Base-by-base conservation (phyloP, 2,113 vertebrate species). In the Perca fluviatilis region DNA sequence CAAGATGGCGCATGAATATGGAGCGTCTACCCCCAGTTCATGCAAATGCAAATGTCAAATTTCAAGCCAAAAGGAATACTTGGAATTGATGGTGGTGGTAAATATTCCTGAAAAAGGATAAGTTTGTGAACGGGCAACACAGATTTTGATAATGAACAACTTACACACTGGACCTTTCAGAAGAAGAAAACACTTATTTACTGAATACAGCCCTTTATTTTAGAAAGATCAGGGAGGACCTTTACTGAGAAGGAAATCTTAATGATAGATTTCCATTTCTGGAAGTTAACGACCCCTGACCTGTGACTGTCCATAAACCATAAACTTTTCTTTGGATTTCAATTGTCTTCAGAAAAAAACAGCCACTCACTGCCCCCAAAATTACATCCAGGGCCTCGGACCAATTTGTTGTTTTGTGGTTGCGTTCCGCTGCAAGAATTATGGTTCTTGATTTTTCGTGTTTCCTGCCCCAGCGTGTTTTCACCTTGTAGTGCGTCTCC, bases 241-340 rank as follows among this genome's bases (percentile, higher is more conserved):
- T 43, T 46, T 30, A 21, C 13, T 40, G 61, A 27, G 49, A 68
- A 67, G 33, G 30, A 21, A 25, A 70, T 57, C 33, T 6, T 16
- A 54, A 83, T 57, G 66, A 73, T 9, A 61, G 30, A 54, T 83
- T 27, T 67, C 30, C n/a, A 25, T 70, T 65, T 67, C 46, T 66
- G 11, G 51, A 70, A 43, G 19, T 27, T 46, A 51, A 27, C 30
- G 36, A 58, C 3, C 27, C 15, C 0, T 72, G 68, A 79, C 16
- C 30, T 46, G 36, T 57, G 33, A 72, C 6, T 23, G 56, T 30
- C 36, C 13, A 54, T 67, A 68, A n/a, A 56, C 43, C 23, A 6
- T 6, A 13, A 40, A 36, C 13, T 72, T 80, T 77, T 12, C 57
- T 51, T 43, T n/a, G 33, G 7, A 74, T 62, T 57, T 63, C 23